Evolutionary conservation across 2,113 vertebrate species (phyloP).

Genomic region (Myotis davidii): DNA sequence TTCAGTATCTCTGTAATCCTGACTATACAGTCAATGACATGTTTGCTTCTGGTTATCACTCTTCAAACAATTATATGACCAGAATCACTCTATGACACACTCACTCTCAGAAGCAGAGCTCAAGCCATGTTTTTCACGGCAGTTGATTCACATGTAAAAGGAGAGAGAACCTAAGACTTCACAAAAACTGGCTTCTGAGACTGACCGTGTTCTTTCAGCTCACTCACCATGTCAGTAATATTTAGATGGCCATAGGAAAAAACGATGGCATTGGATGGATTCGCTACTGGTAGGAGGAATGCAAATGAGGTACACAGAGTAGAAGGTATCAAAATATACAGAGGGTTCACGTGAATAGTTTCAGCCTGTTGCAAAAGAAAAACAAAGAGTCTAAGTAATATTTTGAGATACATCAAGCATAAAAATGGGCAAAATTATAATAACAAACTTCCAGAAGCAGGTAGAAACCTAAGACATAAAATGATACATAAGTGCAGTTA

Average conservation of each 20-base stretch:
- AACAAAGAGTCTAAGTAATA: slow-evolving; percentile 18
- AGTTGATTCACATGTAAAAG: neutral
- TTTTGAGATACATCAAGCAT: neutral
- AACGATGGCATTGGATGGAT: slow-evolving; percentile 94
- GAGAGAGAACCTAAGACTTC: neutral
- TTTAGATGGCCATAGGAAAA: slow-evolving; percentile 93
- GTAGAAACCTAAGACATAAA: slow-evolving; percentile 12
- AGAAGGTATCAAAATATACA: slow-evolving; percentile 92
- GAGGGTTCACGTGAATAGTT: slow-evolving; percentile 92
- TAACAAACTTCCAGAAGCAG: neutral
- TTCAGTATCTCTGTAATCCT: neutral
- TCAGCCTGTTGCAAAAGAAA: slow-evolving; percentile 87
- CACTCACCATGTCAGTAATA: slow-evolving; percentile 93
- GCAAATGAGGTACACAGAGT: slow-evolving; percentile 95
- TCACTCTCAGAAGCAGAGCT: slow-evolving; percentile 4
- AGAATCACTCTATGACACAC: neutral
- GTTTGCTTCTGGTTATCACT: neutral
- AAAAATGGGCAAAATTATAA: neutral
- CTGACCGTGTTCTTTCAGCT: neutral
- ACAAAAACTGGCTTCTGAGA: neutral
- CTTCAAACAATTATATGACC: neutral
- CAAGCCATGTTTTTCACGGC: neutral
- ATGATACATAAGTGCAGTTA: neutral
- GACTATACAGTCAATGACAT: neutral
- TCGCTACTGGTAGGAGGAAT: slow-evolving; percentile 94